phyloP scores from a whole-genome alignment of 2,797 vertebrate species.

The Tarsius wallacei region DNA sequence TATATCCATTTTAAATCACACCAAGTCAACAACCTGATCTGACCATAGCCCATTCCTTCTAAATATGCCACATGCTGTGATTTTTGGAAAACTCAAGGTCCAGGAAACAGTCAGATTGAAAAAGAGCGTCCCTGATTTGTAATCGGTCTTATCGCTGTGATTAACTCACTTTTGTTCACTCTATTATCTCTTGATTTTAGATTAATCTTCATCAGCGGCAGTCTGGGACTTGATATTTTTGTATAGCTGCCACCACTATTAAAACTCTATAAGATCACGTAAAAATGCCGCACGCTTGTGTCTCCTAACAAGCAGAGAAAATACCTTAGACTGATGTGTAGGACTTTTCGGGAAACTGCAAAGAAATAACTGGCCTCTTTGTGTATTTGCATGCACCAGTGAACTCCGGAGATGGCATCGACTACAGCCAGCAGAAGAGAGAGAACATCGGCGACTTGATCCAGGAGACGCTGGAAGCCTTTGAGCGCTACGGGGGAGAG shows the following conservation, averaged over 20 bases:
- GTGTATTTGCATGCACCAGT: slow-evolving; percentile 89
- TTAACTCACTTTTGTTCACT: rapidly evolving
- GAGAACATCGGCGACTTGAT: slow-evolving; percentile 96
- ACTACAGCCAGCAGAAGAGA: slow-evolving; percentile 96
- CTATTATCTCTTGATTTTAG: background rate
- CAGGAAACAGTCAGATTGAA: background rate
- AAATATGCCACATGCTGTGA: rapidly evolving
- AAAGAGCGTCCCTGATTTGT: background rate
- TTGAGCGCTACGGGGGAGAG: slow-evolving; percentile 95
- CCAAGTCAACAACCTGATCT: rapidly evolving
- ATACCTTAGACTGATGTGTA: background rate
- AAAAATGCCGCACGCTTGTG: rapidly evolving
- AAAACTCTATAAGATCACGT: rapidly evolving
- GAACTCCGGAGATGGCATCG: slow-evolving; percentile 95
- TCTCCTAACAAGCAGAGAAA: background rate
- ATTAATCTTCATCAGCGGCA: background rate
- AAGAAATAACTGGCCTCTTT: slow-evolving; percentile 48
- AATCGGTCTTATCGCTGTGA: rapidly evolving
- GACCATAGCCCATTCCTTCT: rapidly evolving
- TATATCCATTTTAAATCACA: rapidly evolving
- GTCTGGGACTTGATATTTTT: background rate
- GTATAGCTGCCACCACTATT: background rate
- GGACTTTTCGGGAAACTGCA: background rate
- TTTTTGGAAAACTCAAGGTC: background rate
- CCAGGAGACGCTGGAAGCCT: slow-evolving; percentile 96